These are phyloP conservation scores for Eupelmus urozonus DNA, from an alignment of 2,888 invertebrate genomes.

Conservation along the genomic window DNA sequence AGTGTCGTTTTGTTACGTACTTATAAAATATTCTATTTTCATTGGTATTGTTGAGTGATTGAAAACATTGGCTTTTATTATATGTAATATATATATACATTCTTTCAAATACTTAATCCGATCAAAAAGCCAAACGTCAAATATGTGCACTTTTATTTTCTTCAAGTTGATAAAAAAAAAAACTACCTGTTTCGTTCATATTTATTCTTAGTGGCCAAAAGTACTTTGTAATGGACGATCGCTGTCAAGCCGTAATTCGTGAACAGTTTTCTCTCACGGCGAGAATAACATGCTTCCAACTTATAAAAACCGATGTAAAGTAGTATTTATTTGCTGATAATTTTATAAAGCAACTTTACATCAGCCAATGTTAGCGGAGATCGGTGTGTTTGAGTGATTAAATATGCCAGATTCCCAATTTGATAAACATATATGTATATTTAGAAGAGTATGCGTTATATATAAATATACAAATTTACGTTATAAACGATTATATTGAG, in stretches of 20 bases:
- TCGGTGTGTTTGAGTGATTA: constrained; percentile 71
- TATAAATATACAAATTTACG: constrained; percentile 60
- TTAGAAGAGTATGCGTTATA: constrained; percentile 62
- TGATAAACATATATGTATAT: constrained; percentile 61
- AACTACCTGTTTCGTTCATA: constrained; percentile 51
- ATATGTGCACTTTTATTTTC: constrained; percentile 49
- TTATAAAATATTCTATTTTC: constrained; percentile 28
- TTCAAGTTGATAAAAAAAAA: constrained; percentile 47
- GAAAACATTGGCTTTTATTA: constrained; percentile 27
- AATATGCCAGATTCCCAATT: constrained; percentile 68
- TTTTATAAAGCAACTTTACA: constrained; percentile 53
- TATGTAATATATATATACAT: constrained; percentile 14
- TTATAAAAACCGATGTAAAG: constrained; percentile 62
- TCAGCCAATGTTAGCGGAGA: constrained; percentile 59
- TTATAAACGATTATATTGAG: constrained; percentile 37
- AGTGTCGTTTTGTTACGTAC: constrained; percentile 39
- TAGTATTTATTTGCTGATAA: constrained; percentile 39
- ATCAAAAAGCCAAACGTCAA: constrained; percentile 49
- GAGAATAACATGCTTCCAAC: constrained; percentile 73
- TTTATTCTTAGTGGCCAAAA: constrained; percentile 67
- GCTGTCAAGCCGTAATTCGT: constrained; percentile 58
- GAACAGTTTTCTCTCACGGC: constrained; percentile 70
- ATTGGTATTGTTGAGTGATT: constrained; percentile 16
- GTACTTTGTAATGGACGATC: constrained; percentile 59
- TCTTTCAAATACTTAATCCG: constrained; percentile 36